Conservation (phyloP, 1,140 invertebrate genomes). For the Cotesia chilonis region DNA sequence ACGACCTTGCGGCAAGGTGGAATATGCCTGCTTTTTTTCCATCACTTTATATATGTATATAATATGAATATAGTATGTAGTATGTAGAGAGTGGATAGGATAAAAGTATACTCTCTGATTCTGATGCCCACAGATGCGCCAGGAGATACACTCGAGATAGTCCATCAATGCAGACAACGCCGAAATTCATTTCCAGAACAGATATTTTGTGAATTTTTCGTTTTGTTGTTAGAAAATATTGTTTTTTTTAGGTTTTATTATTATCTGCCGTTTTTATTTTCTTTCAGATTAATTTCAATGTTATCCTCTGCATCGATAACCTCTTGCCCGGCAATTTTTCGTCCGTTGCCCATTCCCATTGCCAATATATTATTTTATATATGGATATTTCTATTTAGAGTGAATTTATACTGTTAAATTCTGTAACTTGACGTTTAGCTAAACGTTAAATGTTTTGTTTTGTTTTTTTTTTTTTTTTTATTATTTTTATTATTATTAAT, state of each 20-base stretch:
- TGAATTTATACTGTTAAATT: neutral
- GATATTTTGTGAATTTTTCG: neutral
- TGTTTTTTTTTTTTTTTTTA: too few relatives aligned
- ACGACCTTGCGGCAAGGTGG: conserved; percentile 43
- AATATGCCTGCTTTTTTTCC: conserved; percentile 32
- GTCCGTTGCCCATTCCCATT: too few relatives aligned
- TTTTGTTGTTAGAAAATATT: neutral
- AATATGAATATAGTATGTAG: too few relatives aligned
- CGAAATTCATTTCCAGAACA: conserved; percentile 17
- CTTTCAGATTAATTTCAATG: conserved; percentile 1
- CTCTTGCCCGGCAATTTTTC: conserved; percentile 2
- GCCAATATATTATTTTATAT: conserved; percentile 2
- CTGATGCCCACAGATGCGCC: conserved; percentile 18
- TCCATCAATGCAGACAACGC: conserved; percentile 16
- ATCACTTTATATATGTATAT: conserved; percentile 4
- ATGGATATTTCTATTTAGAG: neutral
- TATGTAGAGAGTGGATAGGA: too few relatives aligned
- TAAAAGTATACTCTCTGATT: neutral
- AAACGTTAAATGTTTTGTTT: too few relatives aligned
- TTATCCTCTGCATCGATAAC: conserved; percentile 16
- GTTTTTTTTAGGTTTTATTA: neutral
- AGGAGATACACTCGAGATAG: neutral
- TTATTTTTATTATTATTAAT: too few relatives aligned
- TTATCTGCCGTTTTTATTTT: neutral
- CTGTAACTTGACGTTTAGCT: too few relatives aligned